Conservation (phyloP, 2,113 vertebrate species). For the Ellobius talpinus region DNA sequence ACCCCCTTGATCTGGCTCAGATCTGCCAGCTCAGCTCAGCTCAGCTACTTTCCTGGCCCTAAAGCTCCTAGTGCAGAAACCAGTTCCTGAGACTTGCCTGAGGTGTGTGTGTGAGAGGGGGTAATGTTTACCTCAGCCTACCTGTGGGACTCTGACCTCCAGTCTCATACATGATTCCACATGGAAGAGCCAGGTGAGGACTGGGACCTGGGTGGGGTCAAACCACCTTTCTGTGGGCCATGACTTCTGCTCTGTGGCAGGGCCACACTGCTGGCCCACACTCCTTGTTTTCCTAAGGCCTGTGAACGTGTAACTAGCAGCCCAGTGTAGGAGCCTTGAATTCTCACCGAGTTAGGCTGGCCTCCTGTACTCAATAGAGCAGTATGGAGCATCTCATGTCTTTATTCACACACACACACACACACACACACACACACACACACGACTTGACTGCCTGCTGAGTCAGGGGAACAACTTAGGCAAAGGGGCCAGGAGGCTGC, state of each 20-base stretch:
- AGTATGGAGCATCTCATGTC: accelerated
- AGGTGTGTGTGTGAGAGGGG: background rate
- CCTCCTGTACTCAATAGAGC: background rate
- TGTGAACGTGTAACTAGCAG: background rate
- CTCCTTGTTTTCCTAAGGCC: background rate
- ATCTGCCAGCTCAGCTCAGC: background rate
- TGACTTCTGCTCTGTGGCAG: background rate
- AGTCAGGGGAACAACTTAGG: background rate
- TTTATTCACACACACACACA: background rate
- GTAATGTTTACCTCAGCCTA: background rate
- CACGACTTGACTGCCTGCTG: background rate
- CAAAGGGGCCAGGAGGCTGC: background rate
- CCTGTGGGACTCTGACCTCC: background rate
- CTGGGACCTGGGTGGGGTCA: background rate
- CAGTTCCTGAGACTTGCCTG: background rate
- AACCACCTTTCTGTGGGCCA: background rate
- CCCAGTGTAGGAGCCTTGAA: background rate
- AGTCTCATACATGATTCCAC: background rate
- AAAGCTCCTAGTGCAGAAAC: background rate
- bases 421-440: background rate
- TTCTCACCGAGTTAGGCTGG: background rate
- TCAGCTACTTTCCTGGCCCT: background rate
- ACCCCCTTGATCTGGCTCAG: background rate
- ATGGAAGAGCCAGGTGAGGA: background rate
- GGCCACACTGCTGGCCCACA: background rate